phyloP scores from a whole-genome alignment of 2,113 vertebrate species.

The cattle (Bos taurus) region ARS-UCD2.0 NC_037328.1:150521501-150522000 shows the following conservation, averaged over 20 bases:
- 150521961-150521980: not conserved
- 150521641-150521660: not conserved
- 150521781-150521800: not conserved
- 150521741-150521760: accelerated
- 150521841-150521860: not conserved
- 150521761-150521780: not conserved
- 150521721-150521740: not conserved
- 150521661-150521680: not conserved
- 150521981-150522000: not conserved
- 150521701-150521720: accelerated
- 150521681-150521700: not conserved
- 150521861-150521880: not conserved
- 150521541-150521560: not conserved
- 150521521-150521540: no score
- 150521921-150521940: not conserved
- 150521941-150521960: not conserved
- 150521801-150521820: not conserved
- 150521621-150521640: not conserved
- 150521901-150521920: not conserved
- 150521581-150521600: not conserved
- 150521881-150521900: not conserved
- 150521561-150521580: not conserved
- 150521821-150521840: not conserved
- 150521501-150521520: not conserved
- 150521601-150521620: not conserved